These are phyloP conservation scores for Pygmarrhopalites habei DNA, from an alignment of 1,140 invertebrate genomes.

Conservation along the genomic window DNA sequence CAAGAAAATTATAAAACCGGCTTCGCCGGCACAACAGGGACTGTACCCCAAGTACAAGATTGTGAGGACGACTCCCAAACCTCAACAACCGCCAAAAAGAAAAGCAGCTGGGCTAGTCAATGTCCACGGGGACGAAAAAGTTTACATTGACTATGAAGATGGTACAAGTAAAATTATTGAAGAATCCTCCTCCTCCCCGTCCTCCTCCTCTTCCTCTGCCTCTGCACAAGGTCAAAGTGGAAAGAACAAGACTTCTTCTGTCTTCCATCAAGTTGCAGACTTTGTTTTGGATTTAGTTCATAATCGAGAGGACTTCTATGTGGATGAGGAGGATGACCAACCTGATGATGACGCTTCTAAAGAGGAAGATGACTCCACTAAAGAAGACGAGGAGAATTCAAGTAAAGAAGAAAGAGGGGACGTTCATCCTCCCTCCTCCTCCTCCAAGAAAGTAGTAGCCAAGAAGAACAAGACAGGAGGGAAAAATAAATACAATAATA, in stretches of 20 bases:
- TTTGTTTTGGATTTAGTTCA: conserved; percentile 5
- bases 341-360: background rate
- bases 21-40: background rate
- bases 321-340: background rate
- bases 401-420: no score
- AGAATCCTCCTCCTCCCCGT: background rate
- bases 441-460: no score
- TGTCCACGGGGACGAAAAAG: conserved; percentile 2
- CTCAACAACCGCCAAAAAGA: background rate
- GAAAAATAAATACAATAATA: background rate
- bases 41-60: background rate
- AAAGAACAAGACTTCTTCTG: conserved; percentile 2
- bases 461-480: background rate
- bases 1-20: background rate
- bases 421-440: no score
- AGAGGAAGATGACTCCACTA: background rate
- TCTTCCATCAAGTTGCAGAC: conserved; percentile 15
- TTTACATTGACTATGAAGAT: conserved; percentile 7
- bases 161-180: background rate
- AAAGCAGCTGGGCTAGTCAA: conserved; percentile 2
- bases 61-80: background rate
- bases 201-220: background rate
- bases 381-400: background rate
- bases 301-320: conserved; percentile 2
- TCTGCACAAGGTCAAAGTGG: background rate